Evolutionary conservation across 2,113 vertebrate genomes (phyloP).

Genomic region (Psilopogon haemacephalus): DNA sequence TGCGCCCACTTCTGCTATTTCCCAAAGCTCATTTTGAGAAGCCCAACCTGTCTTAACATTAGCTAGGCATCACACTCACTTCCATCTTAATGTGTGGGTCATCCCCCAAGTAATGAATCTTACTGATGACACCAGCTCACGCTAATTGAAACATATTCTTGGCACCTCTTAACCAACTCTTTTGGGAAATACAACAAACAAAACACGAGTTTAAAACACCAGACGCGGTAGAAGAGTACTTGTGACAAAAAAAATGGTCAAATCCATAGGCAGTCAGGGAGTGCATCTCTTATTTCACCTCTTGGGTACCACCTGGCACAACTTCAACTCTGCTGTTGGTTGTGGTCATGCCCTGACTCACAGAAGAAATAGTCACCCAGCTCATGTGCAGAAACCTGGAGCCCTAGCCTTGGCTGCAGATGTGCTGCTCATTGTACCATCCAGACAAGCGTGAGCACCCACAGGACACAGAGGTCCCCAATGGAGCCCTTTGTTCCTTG

Average conservation of each 20-base stretch:
- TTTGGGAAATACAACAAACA: not conserved
- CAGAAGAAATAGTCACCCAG: rapidly evolving
- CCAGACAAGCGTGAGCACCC: rapidly evolving
- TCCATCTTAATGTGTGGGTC: not conserved
- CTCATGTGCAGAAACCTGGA: not conserved
- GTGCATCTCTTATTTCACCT: not conserved
- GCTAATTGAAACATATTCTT: not conserved
- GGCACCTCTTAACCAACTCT: not conserved
- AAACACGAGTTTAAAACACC: not conserved
- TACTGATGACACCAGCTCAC: not conserved
- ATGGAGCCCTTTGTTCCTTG: not conserved
- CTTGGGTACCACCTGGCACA: not conserved
- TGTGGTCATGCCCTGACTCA: not conserved
- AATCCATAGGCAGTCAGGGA: not conserved
- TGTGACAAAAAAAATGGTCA: not conserved
- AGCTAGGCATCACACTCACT: not conserved
- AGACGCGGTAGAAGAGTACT: not conserved
- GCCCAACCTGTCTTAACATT: not conserved
- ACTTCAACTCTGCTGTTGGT: not conserved
- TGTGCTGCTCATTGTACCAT: rapidly evolving
- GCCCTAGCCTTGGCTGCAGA: not conserved
- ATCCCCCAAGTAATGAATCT: not conserved
- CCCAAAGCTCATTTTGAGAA: not conserved
- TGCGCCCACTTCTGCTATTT: not conserved
- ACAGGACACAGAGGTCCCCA: not conserved